These are phyloP conservation scores for Fringilla coelebs DNA, from an alignment of 2,797 vertebrate genomes.

Conservation along the genomic window DNA sequence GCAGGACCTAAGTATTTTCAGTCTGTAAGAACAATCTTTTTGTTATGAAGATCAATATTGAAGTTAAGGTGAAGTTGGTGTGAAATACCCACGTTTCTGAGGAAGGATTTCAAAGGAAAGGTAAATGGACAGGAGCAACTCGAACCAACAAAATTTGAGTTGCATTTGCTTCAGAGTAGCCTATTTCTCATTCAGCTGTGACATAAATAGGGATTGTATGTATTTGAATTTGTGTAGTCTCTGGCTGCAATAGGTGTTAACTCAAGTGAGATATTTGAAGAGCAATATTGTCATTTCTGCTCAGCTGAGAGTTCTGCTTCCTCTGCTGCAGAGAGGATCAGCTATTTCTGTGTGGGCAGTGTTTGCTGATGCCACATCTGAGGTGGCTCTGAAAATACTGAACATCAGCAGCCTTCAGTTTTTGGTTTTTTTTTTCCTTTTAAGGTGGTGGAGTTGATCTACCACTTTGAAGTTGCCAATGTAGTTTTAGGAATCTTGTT, in stretches of 20 bases:
- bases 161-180: not conserved
- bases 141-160: not conserved
- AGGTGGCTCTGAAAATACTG: not conserved
- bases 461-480: not conserved
- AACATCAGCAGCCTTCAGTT: constrained; percentile 1
- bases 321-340: not conserved
- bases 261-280: not conserved
- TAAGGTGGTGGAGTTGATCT: constrained; percentile 8
- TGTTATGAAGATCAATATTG: not conserved
- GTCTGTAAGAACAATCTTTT: not conserved
- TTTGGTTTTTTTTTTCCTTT: not conserved
- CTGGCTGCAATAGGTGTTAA: not conserved
- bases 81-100: not conserved
- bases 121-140: not conserved
- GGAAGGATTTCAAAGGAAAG: not conserved
- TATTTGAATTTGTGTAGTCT: not conserved
- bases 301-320: not conserved
- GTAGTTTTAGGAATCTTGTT: not conserved
- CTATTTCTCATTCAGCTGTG: not conserved
- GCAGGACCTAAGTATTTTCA: not conserved
- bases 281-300: not conserved
- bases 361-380: constrained; percentile 1
- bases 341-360: not conserved
- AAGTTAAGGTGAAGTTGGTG: not conserved
- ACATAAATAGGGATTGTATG: not conserved